Base-by-base conservation (phyloP, 2,888 invertebrate species). In the Mythimna albipuncta region DNA sequence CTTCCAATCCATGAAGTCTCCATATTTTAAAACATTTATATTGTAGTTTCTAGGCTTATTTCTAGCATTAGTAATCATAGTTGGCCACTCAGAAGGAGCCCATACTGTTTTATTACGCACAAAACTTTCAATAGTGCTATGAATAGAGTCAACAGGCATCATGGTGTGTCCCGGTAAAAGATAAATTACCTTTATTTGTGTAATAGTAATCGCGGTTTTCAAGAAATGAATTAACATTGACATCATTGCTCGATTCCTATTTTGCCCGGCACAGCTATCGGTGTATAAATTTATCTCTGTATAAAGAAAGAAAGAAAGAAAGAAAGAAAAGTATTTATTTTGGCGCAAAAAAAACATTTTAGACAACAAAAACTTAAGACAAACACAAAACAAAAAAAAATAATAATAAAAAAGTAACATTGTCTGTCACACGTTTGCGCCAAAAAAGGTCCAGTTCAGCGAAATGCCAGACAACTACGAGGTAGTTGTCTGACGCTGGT, bases 71-170 rank as follows among this genome's bases (percentile, higher is more conserved):
- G 61, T 61, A 41, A 69, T 65, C 52, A 74, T 61, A 65, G 73
- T 69, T 69, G 69, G 74, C 69, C 65, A 74, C 64, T 74, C 74
- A 69, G 64, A 74, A 41, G 73, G 61, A 69, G 64, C 64, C 69
- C 54, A 69, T 32, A 59, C 68, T 35, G 68, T 73, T 68, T 63
- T 73, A 68, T 73, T 73, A 19, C 64, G 59, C 10, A 68, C 58
- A 67, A 73, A 68, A 68, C 68, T 47, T 64, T 68, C 73, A 64
- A 59, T 64, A 6, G 59, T 74, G 47, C 62, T 35, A 3, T 63
- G 63, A 61, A 41, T 41, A 21, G 61, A 61, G 61, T 61, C 61
- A 61, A 44, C 61, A 61, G 61, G 61, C 21, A 61, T 61, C 21
- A 44, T 61, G 13, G 61, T 61, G 41, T 61, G 61, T 61, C 41